Evolutionary conservation across 2,113 vertebrate genomes (phyloP), one percentile per base, ranked within the genome.

Genomic region (Aythya baeri): DNA sequence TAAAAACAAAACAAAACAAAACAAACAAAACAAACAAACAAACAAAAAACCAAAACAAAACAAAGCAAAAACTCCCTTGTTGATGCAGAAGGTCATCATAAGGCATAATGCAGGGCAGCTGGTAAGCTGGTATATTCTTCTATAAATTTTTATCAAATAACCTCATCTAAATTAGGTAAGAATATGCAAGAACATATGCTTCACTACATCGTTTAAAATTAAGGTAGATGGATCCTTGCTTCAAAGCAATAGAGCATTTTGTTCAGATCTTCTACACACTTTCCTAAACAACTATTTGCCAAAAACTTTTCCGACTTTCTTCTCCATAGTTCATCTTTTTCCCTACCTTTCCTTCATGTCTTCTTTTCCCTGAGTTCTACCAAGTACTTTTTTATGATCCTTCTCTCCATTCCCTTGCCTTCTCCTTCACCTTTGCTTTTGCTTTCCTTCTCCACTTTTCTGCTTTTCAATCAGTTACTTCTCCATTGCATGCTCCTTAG

Each of bases 361-460:
- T 68, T 52, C 36, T 70, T 25, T 54, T 78, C 6, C 36, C 34
- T n/a, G 15, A 77, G 49, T 83, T 49, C 44, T 83, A 23, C 6
- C 15, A 66, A 4, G 18, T 46, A 23, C 7, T 11, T 55, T 44
- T 75, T 41, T 32, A 9, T 41, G 41, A 27, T 50, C 3, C 3
- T 61, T 74, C 26, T 50, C 84, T 67, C 65, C 8, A 12, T 46
- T 20, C 41, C 21, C 32, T 68, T 46, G 6, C 43, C 43, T n/a
- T 46, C 13, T 6, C 29, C 18, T 16, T 34, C n/a, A 9, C 31
- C 41, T n/a, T 59, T 76, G 41, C 32, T 34, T 15, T 46, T 54
- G 29, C 36, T 5, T 55, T 7, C 5, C 3, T 0, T 10, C 71
- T 7, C 3, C 2, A 6, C 3, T 36, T 43, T 9, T 7, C 14